Evolutionary conservation across 1,140 invertebrate species (phyloP).

Genomic region (Orius laevigatus): DNA sequence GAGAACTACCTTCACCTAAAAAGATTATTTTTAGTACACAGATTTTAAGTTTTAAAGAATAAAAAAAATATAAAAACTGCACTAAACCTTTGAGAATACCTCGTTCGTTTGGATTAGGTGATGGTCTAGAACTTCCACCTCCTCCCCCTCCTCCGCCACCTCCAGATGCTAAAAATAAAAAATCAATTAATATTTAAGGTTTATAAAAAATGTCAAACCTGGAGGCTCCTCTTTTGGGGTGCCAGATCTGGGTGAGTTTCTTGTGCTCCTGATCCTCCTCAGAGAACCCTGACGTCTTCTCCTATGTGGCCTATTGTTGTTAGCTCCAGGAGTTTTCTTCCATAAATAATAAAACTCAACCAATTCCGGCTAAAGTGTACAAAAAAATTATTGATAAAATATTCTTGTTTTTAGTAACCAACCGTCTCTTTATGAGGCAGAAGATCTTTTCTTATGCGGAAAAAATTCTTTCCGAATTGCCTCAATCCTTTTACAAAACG

Average conservation of each 20-base stretch:
- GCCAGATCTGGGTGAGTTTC: constrained; percentile 40
- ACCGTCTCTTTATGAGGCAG: constrained; percentile 91
- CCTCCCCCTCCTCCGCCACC: constrained; percentile 13
- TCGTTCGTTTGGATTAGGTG: constrained; percentile 25
- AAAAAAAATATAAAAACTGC: not conserved
- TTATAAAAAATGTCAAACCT: constrained; percentile 5
- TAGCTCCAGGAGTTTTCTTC: constrained; percentile 99
- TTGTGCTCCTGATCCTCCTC: constrained; percentile 68
- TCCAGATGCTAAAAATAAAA: not conserved
- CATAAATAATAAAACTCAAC: constrained; percentile 99
- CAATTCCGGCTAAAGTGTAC: constrained; percentile 67
- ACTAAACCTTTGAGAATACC: constrained; percentile 16
- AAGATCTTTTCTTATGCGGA: constrained; percentile 89
- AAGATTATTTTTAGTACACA: constrained; percentile 3
- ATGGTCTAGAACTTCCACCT: constrained; percentile 22
- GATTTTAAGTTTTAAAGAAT: not conserved
- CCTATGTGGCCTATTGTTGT: constrained; percentile 80
- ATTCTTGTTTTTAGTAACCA: constrained; percentile 25
- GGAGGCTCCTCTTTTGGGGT: constrained; percentile 39
- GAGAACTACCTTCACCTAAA: constrained; percentile 51
- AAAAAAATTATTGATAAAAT: constrained; percentile 7
- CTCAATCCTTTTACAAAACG: constrained; percentile 94
- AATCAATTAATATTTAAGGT: not conserved
- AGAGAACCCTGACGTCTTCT: constrained; percentile 71
- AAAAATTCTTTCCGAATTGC: constrained; percentile 98